These are phyloP conservation scores for Bursaphelenchus okinawaensis DNA, from an alignment of 2,888 invertebrate genomes.

Conservation along the genomic window DNA sequence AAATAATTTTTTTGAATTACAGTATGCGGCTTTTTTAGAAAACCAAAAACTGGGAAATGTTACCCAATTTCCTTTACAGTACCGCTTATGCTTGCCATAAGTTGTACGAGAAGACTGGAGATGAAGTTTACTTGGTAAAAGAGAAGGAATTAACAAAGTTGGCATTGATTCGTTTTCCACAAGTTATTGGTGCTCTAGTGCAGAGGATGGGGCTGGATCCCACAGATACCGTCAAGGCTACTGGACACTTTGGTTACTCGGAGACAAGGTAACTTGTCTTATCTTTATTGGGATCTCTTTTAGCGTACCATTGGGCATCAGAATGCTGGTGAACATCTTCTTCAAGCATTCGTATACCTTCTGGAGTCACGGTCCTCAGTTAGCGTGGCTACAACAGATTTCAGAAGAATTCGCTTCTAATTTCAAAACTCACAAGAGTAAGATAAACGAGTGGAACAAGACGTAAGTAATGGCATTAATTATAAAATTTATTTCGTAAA, in stretches of 20 bases:
- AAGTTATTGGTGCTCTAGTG: neutral
- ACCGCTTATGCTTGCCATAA: slow-evolving; percentile 71
- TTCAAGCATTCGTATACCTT: slow-evolving; percentile 69
- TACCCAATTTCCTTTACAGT: slow-evolving; percentile 83
- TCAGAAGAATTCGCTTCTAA: slow-evolving; percentile 23
- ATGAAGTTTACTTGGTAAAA: slow-evolving; percentile 30
- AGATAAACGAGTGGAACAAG: slow-evolving; percentile 26
- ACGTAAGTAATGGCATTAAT: no score
- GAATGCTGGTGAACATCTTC: slow-evolving; percentile 71
- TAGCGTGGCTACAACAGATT: slow-evolving; percentile 72
- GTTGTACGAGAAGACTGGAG: slow-evolving; percentile 45
- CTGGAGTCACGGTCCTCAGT: slow-evolving; percentile 71
- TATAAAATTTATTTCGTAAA: no score
- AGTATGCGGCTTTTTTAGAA: slow-evolving; percentile 41
- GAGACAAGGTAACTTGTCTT: neutral
- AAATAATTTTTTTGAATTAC: neutral
- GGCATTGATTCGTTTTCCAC: neutral
- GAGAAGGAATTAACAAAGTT: slow-evolving; percentile 61
- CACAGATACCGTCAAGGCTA: neutral
- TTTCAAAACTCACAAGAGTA: neutral
- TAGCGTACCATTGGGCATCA: slow-evolving; percentile 62
- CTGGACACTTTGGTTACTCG: neutral
- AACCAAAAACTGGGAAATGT: slow-evolving; percentile 69
- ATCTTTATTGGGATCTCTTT: slow-evolving; percentile 13
- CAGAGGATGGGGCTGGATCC: neutral